phyloP scores from a whole-genome alignment of 2,797 vertebrate species.

The Lacerta viridis region DNA sequence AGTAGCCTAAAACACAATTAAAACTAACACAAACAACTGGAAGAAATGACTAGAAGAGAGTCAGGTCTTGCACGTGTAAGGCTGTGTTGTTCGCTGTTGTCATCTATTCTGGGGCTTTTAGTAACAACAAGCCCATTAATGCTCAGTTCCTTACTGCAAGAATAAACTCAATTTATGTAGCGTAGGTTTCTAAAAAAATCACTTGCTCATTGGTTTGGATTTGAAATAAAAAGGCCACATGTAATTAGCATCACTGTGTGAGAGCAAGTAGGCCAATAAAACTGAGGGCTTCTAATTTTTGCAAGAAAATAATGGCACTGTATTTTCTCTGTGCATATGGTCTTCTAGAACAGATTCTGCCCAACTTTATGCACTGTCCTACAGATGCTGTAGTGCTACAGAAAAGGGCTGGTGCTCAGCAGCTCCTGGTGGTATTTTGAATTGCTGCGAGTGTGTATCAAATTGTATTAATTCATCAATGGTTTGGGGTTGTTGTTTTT shows the following conservation, averaged over 20 bases:
- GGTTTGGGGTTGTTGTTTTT: too few species aligned
- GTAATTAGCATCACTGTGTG: background rate
- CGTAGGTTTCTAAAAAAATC: background rate
- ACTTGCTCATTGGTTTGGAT: too few species aligned
- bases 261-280: background rate
- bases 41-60: background rate
- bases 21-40: background rate
- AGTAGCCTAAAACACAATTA: background rate
- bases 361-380: background rate
- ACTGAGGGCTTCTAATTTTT: background rate
- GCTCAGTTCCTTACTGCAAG: background rate
- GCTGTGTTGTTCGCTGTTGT: too few species aligned
- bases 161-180: background rate
- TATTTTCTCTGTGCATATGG: background rate
- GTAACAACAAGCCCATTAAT: too few species aligned
- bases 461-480: too few species aligned
- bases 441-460: too few species aligned
- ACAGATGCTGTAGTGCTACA: background rate
- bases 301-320: background rate
- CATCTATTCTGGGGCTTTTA: too few species aligned
- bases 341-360: background rate
- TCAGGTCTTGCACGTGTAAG: background rate
- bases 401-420: too few species aligned
- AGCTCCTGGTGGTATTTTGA: too few species aligned
- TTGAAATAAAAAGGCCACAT: background rate